Conservation (phyloP, 2,797 vertebrate species). For the Danionella dracula region DNA sequence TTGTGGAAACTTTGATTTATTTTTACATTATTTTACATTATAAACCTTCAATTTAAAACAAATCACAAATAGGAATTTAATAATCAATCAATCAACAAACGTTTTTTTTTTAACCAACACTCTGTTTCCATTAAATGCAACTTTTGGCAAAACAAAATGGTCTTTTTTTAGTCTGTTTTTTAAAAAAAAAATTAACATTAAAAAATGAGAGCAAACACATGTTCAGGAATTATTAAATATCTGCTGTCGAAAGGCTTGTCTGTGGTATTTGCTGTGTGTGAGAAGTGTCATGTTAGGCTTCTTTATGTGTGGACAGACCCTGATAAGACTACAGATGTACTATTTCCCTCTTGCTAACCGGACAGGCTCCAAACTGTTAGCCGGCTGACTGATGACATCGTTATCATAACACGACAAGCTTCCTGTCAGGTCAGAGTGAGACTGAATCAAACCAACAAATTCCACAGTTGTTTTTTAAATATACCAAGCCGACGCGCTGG, state of each 20-base stretch:
- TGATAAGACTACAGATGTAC: conserved; percentile 52
- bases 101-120: too few relatives aligned
- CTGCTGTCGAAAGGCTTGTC: neutral
- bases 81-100: too few relatives aligned
- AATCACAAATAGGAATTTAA: too few relatives aligned
- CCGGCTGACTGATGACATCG: conserved; percentile 50
- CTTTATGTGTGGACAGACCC: conserved; percentile 46
- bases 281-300: conserved; percentile 30
- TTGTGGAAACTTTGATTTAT: too few relatives aligned
- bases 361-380: conserved; percentile 28
- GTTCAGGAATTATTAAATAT: neutral
- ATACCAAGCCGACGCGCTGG: conserved; percentile 26
- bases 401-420: conserved; percentile 49
- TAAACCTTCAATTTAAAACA: too few relatives aligned
- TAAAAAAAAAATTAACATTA: neutral
- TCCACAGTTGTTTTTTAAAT: conserved; percentile 45
- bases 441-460: conserved; percentile 34
- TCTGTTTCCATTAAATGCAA: too few relatives aligned
- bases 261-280: conserved; percentile 5
- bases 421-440: conserved; percentile 32
- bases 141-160: too few relatives aligned
- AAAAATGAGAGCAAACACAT: too few relatives aligned
- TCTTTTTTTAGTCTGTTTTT: too few relatives aligned
- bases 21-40: too few relatives aligned
- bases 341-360: conserved; percentile 43